These are phyloP conservation scores for Chionoecetes opilio DNA, from an alignment of 1,140 invertebrate species.

Conservation along the genomic window DNA sequence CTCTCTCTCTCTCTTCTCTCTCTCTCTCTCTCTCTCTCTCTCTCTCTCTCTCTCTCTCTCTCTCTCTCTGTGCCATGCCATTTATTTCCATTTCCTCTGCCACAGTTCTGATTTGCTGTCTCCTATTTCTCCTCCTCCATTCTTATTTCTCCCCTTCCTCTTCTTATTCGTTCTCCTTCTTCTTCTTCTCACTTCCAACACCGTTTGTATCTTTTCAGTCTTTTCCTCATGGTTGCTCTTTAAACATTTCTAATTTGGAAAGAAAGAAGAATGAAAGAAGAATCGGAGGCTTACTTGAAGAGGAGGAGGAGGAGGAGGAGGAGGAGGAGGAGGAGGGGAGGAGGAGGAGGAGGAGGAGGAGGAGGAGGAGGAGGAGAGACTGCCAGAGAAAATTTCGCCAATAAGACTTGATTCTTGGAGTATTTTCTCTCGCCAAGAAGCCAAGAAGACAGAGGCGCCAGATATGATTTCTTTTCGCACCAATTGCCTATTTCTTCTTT, in stretches of 20 bases:
- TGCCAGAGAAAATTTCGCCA: slow-evolving; percentile 16
- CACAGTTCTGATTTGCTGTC: neutral
- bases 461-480: neutral
- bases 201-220: neutral
- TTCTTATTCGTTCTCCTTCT: neutral
- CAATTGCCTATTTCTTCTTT: neutral
- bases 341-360: no score
- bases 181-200: neutral
- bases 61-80: neutral
- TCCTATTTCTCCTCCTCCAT: neutral
- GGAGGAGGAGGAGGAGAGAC: neutral
- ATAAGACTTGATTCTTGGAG: neutral
- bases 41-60: neutral
- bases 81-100: neutral
- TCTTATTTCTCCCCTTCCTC: neutral
- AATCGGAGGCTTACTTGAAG: neutral
- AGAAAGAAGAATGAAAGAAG: slow-evolving; percentile 9
- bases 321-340: no score
- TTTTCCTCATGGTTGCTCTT: neutral
- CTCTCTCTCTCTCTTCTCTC: neutral
- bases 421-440: neutral
- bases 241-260: neutral
- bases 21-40: neutral
- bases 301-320: no score
- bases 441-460: neutral